These are phyloP conservation scores for Drosophila nannoptera DNA, from an alignment of 1,140 invertebrate species.

Conservation along the genomic window DNA sequence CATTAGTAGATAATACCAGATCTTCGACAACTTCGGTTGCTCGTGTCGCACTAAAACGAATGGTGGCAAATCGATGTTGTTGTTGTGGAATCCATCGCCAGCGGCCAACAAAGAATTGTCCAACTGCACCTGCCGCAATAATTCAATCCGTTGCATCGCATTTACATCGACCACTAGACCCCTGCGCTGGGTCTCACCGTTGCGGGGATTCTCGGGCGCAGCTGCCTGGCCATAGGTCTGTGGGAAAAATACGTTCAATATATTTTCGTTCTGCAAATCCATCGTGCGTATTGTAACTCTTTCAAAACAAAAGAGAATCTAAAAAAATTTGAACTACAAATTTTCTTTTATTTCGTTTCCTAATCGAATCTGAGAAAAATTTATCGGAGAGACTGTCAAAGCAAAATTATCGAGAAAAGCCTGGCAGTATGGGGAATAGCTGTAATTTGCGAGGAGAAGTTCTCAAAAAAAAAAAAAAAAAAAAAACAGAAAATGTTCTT, in stretches of 20 bases:
- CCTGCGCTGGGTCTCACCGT: neutral
- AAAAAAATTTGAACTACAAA: neutral
- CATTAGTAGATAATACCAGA: slow-evolving; percentile 22
- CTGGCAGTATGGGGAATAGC: too few relatives aligned
- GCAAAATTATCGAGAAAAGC: neutral
- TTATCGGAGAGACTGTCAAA: neutral
- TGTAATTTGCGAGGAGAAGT: too few relatives aligned
- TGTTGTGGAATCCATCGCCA: slow-evolving; percentile 43
- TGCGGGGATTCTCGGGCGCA: neutral
- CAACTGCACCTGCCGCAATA: neutral
- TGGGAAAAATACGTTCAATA: slow-evolving; percentile 18
- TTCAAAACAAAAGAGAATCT: neutral
- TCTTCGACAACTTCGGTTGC: neutral
- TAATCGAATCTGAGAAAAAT: neutral
- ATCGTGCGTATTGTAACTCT: neutral
- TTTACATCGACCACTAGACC: neutral
- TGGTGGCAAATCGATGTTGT: slow-evolving; percentile 5
- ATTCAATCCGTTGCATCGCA: neutral
- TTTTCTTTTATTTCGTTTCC: neutral
- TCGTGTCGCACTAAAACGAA: slow-evolving; percentile 9
- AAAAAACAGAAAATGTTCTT: too few relatives aligned
- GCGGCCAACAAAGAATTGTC: neutral
- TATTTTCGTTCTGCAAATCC: slow-evolving; percentile 22
- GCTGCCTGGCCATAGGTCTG: neutral
- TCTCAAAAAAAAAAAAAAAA: neutral